Evolutionary conservation across 2,797 vertebrate species (phyloP).

Genomic region (Apogon hyalosoma): DNA sequence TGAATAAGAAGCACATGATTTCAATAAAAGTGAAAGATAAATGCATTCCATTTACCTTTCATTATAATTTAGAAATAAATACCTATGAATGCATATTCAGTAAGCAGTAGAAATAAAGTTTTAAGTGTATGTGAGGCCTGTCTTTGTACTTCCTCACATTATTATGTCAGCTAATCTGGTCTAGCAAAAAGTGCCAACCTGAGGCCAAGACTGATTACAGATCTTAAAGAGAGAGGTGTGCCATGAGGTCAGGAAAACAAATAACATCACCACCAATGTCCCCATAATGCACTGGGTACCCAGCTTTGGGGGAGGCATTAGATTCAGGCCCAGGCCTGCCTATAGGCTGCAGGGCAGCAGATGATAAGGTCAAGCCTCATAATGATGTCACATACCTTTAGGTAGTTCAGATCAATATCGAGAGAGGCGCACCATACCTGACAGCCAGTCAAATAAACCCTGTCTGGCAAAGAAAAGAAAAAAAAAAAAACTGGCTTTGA

Average conservation of each 20-base stretch:
- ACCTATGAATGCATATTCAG: too few species aligned
- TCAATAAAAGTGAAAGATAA: too few species aligned
- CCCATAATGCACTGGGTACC: conserved; percentile 69
- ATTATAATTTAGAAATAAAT: too few species aligned
- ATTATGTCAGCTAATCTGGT: neutral
- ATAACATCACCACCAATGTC: conserved; percentile 82
- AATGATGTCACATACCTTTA: conserved; percentile 87
- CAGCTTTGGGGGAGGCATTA: conserved; percentile 68
- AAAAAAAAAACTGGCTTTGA: conserved; percentile 69
- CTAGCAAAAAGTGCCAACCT: conserved; percentile 41
- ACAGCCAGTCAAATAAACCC: conserved; percentile 81
- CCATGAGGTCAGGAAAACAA: conserved; percentile 84
- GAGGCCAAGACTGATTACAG: conserved; percentile 62
- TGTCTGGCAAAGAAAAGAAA: conserved; percentile 52
- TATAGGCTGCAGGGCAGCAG: conserved; percentile 82
- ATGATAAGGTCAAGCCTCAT: conserved; percentile 86
- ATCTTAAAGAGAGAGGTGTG: conserved; percentile 62
- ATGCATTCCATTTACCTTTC: too few species aligned
- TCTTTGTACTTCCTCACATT: too few species aligned
- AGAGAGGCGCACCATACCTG: conserved; percentile 77
- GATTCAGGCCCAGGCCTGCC: conserved; percentile 60
- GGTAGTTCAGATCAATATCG: conserved; percentile 85
- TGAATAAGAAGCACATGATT: too few species aligned
- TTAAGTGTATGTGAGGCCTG: too few species aligned
- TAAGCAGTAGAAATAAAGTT: too few species aligned